Base-by-base conservation (phyloP, 2,797 vertebrate species). In the Galagoides demidoff region DNA sequence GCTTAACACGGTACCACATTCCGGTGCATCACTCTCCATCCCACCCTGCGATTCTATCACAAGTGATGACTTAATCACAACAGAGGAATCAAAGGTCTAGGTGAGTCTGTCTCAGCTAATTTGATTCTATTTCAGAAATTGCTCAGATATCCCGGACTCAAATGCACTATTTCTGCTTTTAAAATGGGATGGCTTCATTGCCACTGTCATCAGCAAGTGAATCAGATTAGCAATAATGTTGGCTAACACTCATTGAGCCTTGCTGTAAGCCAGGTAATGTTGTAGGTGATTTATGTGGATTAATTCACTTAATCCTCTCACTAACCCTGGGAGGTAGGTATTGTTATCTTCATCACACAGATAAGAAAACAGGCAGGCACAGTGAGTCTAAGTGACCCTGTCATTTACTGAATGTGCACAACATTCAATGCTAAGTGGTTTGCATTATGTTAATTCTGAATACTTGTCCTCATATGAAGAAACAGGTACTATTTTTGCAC, bases 51-150 rank as follows among this genome's bases (percentile, higher is more conserved):
- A 27, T 37, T 73, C 14, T 68, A 29, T 85, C 89, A 19, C 29
- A 63, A 66, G 22, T 37, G 94, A 89, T 71, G 64, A 20, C 71
- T 71, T 82, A 71, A 34, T 57, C 31, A 66, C 61, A 66, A 31
- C 1, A 55, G 45, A 76, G 16, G 37, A 84, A 93, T 76, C 83
- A 77, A 7, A 81, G 59, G 49, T 23, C 34, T 66, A 7, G 52
- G 73, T 39, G 19, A n/a, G 7, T 81, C 85, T 81, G 22, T n/a
- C 7, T 93, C 61, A 45, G 63, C 52, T 74, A 63, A 74, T 85
- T 19, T 70, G 77, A 90, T 81, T 88, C 37, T 11, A 74, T 74
- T 78, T 43, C 39, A 95, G 57, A 43, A 89, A 92, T 82, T 85
- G 5, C n/a, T 78, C 1, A 34, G 92, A 89, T 49, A 92, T 73